Percentiles rank a stretch among this genome's conserved stretches.
These are phyloP conservation scores for Eugnorisma glareosa DNA, from an alignment of 2,888 invertebrate genomes.

Conservation along the genomic window DNA sequence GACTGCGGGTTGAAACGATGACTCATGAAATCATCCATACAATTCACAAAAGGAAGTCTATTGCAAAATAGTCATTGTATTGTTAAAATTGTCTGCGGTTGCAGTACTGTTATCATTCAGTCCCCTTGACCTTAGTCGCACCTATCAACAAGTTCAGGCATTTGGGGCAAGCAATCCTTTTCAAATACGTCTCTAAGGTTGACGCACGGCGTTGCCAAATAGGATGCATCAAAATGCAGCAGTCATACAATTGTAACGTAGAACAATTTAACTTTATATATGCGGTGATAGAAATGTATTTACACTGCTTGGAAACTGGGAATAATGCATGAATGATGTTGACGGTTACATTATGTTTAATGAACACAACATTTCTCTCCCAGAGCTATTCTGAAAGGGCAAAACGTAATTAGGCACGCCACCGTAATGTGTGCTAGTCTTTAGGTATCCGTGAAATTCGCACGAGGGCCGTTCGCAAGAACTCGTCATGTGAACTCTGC, in stretches of 20 bases:
- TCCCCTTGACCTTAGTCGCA: slow-evolving; percentile 39
- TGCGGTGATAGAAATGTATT: slow-evolving; percentile 1
- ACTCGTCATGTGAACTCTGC: slow-evolving; percentile 76
- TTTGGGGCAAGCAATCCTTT: slow-evolving; percentile 26
- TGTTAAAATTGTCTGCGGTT: slow-evolving; percentile 56
- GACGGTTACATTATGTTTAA: slow-evolving; percentile 1
- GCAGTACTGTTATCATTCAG: slow-evolving; percentile 43
- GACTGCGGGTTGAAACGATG: slow-evolving; percentile 13
- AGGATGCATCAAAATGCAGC: slow-evolving; percentile 18
- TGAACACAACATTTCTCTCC: slow-evolving; percentile 14
- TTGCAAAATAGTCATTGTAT: slow-evolving; percentile 36
- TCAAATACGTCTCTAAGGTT: slow-evolving; percentile 21
- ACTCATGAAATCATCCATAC: slow-evolving; percentile 21
- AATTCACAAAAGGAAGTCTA: slow-evolving; percentile 46
- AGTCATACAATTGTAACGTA: slow-evolving; percentile 13
- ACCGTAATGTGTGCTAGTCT: slow-evolving; percentile 17
- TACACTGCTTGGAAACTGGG: neutral
- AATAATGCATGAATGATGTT: neutral
- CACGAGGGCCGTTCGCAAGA: slow-evolving; percentile 60
- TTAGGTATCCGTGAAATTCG: slow-evolving; percentile 60
- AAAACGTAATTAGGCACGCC: slow-evolving; percentile 21
- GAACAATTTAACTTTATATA: slow-evolving; percentile 7
- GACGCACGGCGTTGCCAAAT: slow-evolving; percentile 31
- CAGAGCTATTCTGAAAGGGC: neutral
- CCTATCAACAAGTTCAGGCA: slow-evolving; percentile 13